Evolutionary conservation across 2,797 vertebrate species (phyloP), one percentile per base, ranked within the genome.

Genomic region (Synaphobranchus kaupii): DNA sequence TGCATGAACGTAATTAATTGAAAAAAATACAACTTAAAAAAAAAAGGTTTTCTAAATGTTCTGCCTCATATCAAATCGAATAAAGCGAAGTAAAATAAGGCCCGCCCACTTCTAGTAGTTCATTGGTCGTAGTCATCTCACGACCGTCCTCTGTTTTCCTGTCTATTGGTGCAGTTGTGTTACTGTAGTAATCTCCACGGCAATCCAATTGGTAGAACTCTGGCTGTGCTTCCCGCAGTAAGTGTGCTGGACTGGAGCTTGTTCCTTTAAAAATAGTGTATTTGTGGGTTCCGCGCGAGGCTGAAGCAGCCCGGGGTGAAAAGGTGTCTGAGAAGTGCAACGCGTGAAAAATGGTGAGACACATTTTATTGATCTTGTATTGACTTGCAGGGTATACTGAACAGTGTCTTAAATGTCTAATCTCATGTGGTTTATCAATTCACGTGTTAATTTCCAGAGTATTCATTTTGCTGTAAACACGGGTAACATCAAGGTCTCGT

Each of bases 71-170:
- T 15, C 13, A 15, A 13, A 17, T 17, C 12, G 12, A 54, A 54
- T 54, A 50, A 50, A 50, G 48, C 15, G 31, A 56, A 31, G 17
- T 56, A 1, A n/a, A 13, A 34, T 58, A 34, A 8, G 56, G 50
- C 82, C 86, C 89, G 48, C 90, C 89, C 88, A 39, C 73, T 48
- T 0, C 86, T 86, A 15, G 48, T 63, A 78, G 10, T 0, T 66
- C 9, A 92, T 90, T 92, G 88, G 91, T 86, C 54, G 84, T 60
- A 84, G 54, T 76, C n/a, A 31, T 63, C n/a, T 85, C 44, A 83
- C 28, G 15, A 86, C 31, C 48, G 44, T 48, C 58, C 66, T 28
- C 34, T 60, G 56, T 22, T 73, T 44, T 60, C 58, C 48, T 9
- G 44, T 12, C 86, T 86, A 89, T 91, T 89, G 90, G 89, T 66